Evolutionary conservation across 2,888 invertebrate genomes (phyloP), one percentile per base, ranked within the genome.

Genomic region (Zonitis immaculata): DNA sequence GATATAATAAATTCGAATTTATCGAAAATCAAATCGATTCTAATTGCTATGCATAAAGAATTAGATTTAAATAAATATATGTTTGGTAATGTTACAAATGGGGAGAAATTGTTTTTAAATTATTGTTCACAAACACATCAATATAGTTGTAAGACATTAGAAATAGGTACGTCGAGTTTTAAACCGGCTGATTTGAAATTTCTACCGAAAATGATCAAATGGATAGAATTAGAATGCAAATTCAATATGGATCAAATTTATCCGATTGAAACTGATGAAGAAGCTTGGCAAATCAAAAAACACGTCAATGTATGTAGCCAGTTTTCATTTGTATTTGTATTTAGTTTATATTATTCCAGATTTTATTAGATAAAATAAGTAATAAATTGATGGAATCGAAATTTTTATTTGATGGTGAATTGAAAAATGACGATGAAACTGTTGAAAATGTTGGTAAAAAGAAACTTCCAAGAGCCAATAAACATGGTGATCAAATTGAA

Each of bases 171-270:
- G 54, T 75, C 78, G 30, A 72, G 79, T 46, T 81, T 82, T 30
- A 86, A 82, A 60, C 84, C 86, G 8, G 87, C 85, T 22, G 91
- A 93, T 20, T 86, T 88, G 81, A 92, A 89, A 70, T 87, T 88
- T 69, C 78, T 86, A 62, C 77, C 84, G 0, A 85, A 86, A 68
- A 72, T 80, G 1, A 84, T 84, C 18, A 86, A 83, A 58, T 94
- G 92, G 91, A 82, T 86, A 62, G 80, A 85, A 59, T 73, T 94
- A 20, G 87, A 91, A 67, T 86, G 89, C 60, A 82, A 82, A 64
- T 84, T 89, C 68, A 86, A 88, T 63, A 79, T 93, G 69, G 87
- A 92, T 74, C 84, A 87, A 64, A 75, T 86, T 11, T 87, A 89
- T 70, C 85, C 88, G 47, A 83, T 91, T 18, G 76, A 82, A 57